These are phyloP conservation scores for Podarcis lilfordi DNA, from an alignment of 2,797 vertebrate genomes.

Conservation along the genomic window DNA sequence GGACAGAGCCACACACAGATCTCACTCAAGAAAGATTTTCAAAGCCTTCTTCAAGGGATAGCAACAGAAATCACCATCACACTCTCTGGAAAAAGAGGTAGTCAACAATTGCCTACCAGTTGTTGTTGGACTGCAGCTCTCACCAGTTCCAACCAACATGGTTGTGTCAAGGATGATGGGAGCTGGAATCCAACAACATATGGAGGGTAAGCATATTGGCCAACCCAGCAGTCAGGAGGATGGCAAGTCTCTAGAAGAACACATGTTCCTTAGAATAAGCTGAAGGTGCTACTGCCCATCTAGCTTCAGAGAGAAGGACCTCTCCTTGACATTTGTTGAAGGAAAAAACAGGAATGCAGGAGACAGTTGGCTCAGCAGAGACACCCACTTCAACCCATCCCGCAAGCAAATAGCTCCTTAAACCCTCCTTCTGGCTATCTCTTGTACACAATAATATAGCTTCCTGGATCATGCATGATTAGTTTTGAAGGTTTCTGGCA, in stretches of 20 bases:
- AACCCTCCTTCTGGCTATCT: not conserved
- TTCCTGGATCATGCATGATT: too few relatives aligned
- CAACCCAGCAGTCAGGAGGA: not conserved
- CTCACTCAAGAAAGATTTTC: not conserved
- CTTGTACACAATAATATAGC: not conserved
- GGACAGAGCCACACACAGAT: not conserved
- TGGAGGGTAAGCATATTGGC: too few relatives aligned
- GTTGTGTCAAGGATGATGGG: too few relatives aligned
- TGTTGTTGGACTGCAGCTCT: too few relatives aligned
- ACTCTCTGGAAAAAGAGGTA: not conserved
- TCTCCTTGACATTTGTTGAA: not conserved
- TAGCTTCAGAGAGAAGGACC: not conserved
- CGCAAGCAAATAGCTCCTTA: not conserved
- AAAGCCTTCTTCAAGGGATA: not conserved
- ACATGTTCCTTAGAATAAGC: not conserved
- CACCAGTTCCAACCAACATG: too few relatives aligned
- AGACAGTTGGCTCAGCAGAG: not conserved
- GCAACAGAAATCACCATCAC: not conserved
- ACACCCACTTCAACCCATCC: not conserved
- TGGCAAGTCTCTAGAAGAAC: not conserved
- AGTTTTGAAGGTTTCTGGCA: not conserved
- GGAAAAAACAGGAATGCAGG: not conserved
- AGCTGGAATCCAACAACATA: too few relatives aligned
- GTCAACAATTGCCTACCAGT: too few relatives aligned
- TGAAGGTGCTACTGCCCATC: not conserved